Conservation (phyloP, 2,888 invertebrate genomes). For the Caenorhabditis sp. region DNA sequence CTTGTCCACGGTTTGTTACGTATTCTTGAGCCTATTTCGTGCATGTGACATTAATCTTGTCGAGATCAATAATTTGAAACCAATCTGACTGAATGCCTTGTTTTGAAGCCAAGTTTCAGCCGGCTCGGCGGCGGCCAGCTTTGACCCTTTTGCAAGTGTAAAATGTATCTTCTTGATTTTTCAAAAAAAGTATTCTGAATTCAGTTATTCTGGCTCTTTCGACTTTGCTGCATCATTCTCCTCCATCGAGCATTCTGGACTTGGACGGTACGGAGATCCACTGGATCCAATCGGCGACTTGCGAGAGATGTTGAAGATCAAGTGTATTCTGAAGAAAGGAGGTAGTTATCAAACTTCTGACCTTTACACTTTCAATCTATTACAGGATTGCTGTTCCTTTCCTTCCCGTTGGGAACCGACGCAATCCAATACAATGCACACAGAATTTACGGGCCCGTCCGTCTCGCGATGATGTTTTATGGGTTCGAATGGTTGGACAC, state of each 20-base stretch:
- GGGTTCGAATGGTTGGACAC: conserved; percentile 49
- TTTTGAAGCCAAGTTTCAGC: too few relatives aligned
- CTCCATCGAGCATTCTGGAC: conserved; percentile 68
- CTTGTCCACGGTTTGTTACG: too few relatives aligned
- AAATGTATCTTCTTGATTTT: not conserved
- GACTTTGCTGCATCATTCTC: conserved; percentile 67
- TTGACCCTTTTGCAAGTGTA: too few relatives aligned
- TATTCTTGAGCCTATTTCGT: too few relatives aligned
- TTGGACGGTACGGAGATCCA: conserved; percentile 68
- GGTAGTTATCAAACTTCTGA: conserved; percentile 17
- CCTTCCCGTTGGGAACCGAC: conserved; percentile 52
- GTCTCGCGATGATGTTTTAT: conserved; percentile 54
- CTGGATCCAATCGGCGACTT: conserved; percentile 68
- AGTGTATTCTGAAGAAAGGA: conserved; percentile 61
- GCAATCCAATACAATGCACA: conserved; percentile 50
- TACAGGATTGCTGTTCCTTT: conserved; percentile 64
- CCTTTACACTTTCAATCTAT: too few relatives aligned
- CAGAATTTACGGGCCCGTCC: conserved; percentile 50
- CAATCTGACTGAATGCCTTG: too few relatives aligned
- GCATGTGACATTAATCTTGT: too few relatives aligned
- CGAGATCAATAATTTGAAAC: too few relatives aligned
- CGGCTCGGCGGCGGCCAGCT: too few relatives aligned
- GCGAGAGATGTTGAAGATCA: conserved; percentile 64
- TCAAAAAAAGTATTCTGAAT: conserved; percentile 27
- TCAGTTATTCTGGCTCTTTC: conserved; percentile 37